These are phyloP conservation scores for Aphrophora alni DNA, from an alignment of 2,888 invertebrate species.

Conservation along the genomic window DNA sequence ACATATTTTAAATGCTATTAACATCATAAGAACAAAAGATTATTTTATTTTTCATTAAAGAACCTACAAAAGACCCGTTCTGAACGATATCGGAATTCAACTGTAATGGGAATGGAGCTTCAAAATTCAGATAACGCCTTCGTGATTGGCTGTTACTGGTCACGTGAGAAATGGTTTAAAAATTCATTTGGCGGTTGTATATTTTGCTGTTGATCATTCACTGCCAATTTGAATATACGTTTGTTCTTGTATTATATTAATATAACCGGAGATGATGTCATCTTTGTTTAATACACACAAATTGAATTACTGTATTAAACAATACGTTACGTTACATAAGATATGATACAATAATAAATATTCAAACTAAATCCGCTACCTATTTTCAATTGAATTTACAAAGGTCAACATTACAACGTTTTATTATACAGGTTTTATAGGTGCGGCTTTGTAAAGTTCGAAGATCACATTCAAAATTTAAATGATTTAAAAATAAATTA, in stretches of 20 bases:
- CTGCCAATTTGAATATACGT: neutral
- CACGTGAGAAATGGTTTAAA: constrained; percentile 33
- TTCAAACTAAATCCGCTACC: too few species aligned
- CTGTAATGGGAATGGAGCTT: constrained; percentile 7
- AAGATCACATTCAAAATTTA: too few species aligned
- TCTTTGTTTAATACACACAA: too few species aligned
- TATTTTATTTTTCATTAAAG: neutral
- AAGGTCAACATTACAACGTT: too few species aligned
- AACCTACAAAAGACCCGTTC: neutral
- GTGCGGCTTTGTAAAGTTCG: too few species aligned
- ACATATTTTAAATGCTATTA: neutral
- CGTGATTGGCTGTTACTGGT: constrained; percentile 25
- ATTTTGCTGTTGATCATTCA: neutral
- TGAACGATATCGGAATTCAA: neutral
- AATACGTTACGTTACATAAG: too few species aligned
- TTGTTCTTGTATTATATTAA: neutral
- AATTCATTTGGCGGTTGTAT: constrained; percentile 35
- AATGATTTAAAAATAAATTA: too few species aligned
- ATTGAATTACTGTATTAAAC: too few species aligned
- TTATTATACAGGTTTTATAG: too few species aligned
- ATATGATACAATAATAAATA: too few species aligned
- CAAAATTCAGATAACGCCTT: constrained; percentile 14
- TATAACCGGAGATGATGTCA: too few species aligned
- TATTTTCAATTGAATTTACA: too few species aligned
- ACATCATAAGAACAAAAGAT: neutral